phyloP scores from a whole-genome alignment of 2,888 invertebrate genomes.

The Tortricodes alternella region DNA sequence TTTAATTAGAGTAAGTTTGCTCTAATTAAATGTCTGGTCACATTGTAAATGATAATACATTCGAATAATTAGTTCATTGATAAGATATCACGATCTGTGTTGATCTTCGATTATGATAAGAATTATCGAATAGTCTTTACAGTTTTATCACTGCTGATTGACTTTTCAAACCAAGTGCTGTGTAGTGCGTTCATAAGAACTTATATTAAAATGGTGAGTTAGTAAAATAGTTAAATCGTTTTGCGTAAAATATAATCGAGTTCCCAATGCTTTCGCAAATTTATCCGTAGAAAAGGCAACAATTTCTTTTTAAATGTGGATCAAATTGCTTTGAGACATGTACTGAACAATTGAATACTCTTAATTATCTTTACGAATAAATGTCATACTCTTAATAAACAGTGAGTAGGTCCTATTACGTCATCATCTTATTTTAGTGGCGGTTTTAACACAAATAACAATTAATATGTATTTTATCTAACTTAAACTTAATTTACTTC shows the following conservation, averaged over 20 bases:
- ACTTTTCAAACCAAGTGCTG: slow-evolving; percentile 17
- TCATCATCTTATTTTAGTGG: no score
- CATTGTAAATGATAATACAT: slow-evolving; percentile 8
- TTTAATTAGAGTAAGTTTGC: no score
- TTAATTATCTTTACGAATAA: no score
- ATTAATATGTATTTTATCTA: no score
- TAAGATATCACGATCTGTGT: slow-evolving; percentile 25
- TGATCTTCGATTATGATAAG: slow-evolving; percentile 29
- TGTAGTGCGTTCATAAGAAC: slow-evolving; percentile 4
- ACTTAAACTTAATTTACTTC: no score
- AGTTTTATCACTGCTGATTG: slow-evolving; percentile 25
- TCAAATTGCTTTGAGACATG: no score
- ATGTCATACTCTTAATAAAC: no score
- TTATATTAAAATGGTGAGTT: slow-evolving; percentile 17
- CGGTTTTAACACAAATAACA: no score
- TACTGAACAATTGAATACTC: no score
- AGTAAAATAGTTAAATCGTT: background rate
- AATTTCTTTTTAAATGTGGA: no score
- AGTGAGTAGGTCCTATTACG: no score
- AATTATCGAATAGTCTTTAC: slow-evolving; percentile 13
- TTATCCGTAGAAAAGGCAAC: background rate
- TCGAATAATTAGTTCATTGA: slow-evolving; percentile 23
- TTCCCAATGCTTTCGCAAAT: background rate
- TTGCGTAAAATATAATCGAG: background rate
- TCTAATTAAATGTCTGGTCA: no score